Conservation (phyloP, 2,888 invertebrate species). For the Cordilura impudica region DNA sequence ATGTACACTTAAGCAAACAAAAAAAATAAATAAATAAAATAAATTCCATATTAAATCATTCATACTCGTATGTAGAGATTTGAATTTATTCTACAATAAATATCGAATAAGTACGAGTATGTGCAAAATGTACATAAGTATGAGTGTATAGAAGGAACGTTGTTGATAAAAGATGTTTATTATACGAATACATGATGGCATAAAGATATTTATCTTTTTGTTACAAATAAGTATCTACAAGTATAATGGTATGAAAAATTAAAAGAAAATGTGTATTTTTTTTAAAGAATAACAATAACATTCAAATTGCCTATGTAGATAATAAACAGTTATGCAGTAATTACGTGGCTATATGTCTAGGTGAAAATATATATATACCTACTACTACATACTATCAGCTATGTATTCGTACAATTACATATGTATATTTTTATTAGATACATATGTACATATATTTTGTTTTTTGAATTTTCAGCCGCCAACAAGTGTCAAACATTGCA, state of each 20-base stretch:
- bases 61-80: neutral
- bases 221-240: slow-evolving; percentile 23
- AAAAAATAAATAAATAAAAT: no score
- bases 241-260: slow-evolving; percentile 21
- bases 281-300: slow-evolving; percentile 29
- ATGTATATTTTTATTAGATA: no score
- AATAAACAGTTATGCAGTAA: no score
- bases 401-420: no score
- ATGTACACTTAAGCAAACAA: slow-evolving; percentile 4
- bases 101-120: slow-evolving; percentile 23
- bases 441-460: no score
- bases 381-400: no score
- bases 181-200: no score
- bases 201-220: neutral
- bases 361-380: no score
- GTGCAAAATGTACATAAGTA: no score
- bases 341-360: no score
- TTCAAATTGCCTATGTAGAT: slow-evolving; percentile 54
- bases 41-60: neutral
- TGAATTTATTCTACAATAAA: slow-evolving; percentile 18
- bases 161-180: neutral
- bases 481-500: no score
- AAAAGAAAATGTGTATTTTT: slow-evolving; percentile 26
- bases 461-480: no score
- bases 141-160: neutral